A percentile compares a stretch with the other conserved stretches of the same genome.
These are phyloP conservation scores for Lysandra bellargus DNA, from an alignment of 2,888 invertebrate species.

Conservation along the genomic window DNA sequence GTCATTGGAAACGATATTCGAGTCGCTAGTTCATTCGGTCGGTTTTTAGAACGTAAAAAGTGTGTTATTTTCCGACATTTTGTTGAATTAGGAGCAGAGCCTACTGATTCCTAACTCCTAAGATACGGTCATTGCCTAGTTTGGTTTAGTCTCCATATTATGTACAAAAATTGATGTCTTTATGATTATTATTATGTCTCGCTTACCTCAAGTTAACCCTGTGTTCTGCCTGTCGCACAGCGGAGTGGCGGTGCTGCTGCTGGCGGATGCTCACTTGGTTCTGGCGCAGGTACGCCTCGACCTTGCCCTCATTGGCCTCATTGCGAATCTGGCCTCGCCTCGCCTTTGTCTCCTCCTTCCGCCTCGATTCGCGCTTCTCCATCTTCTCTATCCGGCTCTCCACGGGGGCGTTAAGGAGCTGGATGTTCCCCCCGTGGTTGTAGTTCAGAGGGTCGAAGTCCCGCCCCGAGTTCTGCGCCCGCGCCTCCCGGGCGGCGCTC, in stretches of 20 bases:
- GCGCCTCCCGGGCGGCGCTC: constrained; percentile 46
- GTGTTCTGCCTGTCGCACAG: constrained; percentile 75
- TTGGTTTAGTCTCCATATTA: no score
- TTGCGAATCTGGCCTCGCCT: constrained; percentile 53
- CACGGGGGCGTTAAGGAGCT: constrained; percentile 51
- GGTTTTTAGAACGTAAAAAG: no score
- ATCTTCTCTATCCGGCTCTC: constrained; percentile 57
- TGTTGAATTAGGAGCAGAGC: no score
- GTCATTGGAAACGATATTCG: no score
- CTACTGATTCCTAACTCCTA: no score
- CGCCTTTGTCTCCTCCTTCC: constrained; percentile 51
- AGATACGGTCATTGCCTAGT: no score
- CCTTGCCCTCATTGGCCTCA: constrained; percentile 65
- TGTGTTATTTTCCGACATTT: no score
- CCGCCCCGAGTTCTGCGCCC: constrained; percentile 58
- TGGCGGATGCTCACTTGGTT: constrained; percentile 74
- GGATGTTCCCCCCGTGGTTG: constrained; percentile 77
- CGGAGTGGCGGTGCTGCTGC: constrained; percentile 72
- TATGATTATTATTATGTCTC: not conserved
- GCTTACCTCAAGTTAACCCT: constrained; percentile 71
- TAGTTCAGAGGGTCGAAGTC: constrained; percentile 84
- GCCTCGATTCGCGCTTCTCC: constrained; percentile 56
- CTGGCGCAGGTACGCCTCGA: constrained; percentile 74
- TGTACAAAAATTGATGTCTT: no score
- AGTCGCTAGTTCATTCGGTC: no score